A percentile compares a stretch with the other conserved stretches of the same genome.
phyloP scores from a whole-genome alignment of 2,113 vertebrate genomes.

The Okapia johnstoni region DNA sequence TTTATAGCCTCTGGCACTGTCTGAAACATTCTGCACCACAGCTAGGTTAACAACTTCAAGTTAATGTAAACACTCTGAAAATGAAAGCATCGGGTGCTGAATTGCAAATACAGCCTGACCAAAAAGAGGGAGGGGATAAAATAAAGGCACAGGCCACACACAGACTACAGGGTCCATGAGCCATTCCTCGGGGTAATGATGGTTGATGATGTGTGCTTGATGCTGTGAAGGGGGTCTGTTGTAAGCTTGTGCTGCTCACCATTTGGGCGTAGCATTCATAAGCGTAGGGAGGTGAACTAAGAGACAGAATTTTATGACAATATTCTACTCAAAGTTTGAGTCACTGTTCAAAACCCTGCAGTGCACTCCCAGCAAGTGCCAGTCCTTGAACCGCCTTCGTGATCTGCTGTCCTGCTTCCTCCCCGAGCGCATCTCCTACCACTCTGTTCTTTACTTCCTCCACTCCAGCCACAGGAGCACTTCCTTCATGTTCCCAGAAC shows the following conservation, averaged over 20 bases:
- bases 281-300: not conserved
- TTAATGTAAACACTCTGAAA: conserved; percentile 67
- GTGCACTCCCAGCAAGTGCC: not conserved
- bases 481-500: not conserved
- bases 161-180: too few relatives aligned
- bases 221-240: not conserved
- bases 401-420: not conserved
- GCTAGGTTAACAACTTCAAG: conserved; percentile 62
- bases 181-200: not conserved
- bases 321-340: not conserved
- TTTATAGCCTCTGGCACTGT: conserved; percentile 69
- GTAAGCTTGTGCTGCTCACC: not conserved
- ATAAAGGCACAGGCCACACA: not conserved
- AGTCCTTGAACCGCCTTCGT: not conserved
- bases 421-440: not conserved
- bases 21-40: conserved; percentile 64
- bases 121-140: not conserved
- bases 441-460: not conserved
- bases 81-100: conserved; percentile 26
- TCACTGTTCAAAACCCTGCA: not conserved
- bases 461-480: too few relatives aligned
- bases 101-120: not conserved
- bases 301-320: not conserved
- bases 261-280: not conserved
- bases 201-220: not conserved